Percentiles rank a stretch among this genome's conserved stretches.
phyloP scores from a whole-genome alignment of 2,797 vertebrate species.

The Apogon hyalosoma region DNA sequence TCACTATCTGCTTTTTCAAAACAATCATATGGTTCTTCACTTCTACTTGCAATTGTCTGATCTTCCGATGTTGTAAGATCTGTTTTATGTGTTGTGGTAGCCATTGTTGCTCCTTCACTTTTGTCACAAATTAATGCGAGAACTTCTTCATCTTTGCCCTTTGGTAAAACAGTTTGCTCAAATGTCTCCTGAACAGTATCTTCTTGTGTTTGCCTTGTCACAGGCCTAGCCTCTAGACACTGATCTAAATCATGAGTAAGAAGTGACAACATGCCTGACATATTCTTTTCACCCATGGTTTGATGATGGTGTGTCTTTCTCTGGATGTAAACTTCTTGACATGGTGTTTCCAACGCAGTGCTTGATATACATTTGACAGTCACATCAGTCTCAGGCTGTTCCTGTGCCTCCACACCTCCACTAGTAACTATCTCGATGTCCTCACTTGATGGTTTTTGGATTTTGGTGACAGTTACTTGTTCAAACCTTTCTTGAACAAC shows the following conservation, averaged over 20 bases:
- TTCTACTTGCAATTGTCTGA: too few species aligned
- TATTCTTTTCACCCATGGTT: slow-evolving; percentile 40
- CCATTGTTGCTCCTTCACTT: neutral
- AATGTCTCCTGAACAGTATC: slow-evolving; percentile 4
- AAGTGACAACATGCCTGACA: slow-evolving; percentile 59
- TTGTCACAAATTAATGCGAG: too few species aligned
- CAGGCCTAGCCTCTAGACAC: slow-evolving; percentile 24
- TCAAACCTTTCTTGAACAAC: slow-evolving; percentile 47
- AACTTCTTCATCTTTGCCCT: neutral
- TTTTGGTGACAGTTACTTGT: slow-evolving; percentile 41
- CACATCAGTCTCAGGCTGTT: slow-evolving; percentile 8
- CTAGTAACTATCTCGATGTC: slow-evolving; percentile 6
- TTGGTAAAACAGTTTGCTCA: slow-evolving; percentile 9
- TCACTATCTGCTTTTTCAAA: neutral
- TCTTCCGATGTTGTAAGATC: neutral
- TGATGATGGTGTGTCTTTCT: neutral
- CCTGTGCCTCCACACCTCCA: slow-evolving; percentile 8
- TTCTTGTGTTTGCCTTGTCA: neutral
- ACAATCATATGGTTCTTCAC: neutral
- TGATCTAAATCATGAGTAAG: slow-evolving; percentile 54
- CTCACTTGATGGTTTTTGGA: slow-evolving; percentile 4
- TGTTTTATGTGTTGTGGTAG: neutral
- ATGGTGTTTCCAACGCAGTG: slow-evolving; percentile 32
- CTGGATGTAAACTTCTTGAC: slow-evolving; percentile 31
- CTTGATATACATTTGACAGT: neutral